A percentile compares a stretch with the other conserved stretches of the same genome.
phyloP scores from a whole-genome alignment of 1,140 invertebrate species.

The Diplogasteroides magnus region DNA sequence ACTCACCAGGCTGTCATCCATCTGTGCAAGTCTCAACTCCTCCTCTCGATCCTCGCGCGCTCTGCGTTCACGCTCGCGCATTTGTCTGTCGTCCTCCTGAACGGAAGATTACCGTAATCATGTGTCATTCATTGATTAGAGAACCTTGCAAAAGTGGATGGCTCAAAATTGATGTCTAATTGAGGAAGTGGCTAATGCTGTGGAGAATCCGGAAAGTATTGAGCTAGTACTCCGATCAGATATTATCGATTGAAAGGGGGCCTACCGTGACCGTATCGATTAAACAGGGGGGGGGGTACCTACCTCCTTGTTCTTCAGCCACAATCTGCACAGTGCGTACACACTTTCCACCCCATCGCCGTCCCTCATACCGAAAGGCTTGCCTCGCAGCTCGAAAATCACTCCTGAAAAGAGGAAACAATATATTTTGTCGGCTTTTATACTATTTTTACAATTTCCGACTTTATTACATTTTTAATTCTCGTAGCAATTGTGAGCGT shows the following conservation, averaged over 20 bases:
- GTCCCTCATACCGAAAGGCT: not conserved
- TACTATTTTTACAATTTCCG: no score
- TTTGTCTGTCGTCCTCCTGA: not conserved
- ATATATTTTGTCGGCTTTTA: no score
- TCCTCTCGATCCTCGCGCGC: not conserved
- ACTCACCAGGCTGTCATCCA: not conserved
- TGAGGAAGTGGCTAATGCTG: no score
- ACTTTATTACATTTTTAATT: no score
- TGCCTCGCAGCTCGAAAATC: not conserved
- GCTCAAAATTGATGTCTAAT: no score
- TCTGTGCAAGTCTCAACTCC: not conserved
- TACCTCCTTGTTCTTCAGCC: not conserved
- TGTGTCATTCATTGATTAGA: no score
- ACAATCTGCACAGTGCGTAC: not conserved
- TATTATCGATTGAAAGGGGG: no score
- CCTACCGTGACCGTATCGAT: no score
- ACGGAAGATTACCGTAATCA: not conserved
- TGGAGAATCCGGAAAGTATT: no score
- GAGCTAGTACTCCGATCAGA: no score
- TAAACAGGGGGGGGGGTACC: no score
- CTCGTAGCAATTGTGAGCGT: not conserved
- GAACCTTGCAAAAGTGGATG: no score
- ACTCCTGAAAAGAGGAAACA: not conserved
- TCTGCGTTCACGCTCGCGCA: not conserved
- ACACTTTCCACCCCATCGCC: not conserved